These are phyloP conservation scores for Meganola albula DNA, from an alignment of 2,888 invertebrate species.

Conservation along the genomic window DNA sequence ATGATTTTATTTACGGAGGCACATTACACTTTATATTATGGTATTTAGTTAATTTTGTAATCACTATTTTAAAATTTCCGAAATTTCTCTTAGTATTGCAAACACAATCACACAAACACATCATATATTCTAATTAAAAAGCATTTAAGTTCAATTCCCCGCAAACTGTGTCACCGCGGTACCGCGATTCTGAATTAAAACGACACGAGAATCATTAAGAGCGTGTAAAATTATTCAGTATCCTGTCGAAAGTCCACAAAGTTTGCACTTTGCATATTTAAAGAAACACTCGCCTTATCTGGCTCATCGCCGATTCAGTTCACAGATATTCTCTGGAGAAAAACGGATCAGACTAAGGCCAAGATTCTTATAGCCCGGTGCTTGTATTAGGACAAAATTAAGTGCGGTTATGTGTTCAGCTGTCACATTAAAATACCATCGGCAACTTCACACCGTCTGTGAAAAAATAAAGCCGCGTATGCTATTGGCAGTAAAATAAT, in stretches of 20 bases:
- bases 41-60: slow-evolving; percentile 16
- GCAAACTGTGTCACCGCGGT: slow-evolving; percentile 50
- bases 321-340: slow-evolving; percentile 61
- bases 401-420: slow-evolving; percentile 72
- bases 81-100: slow-evolving; percentile 10
- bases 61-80: slow-evolving; percentile 14
- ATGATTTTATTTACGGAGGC: slow-evolving; percentile 47
- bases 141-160: slow-evolving; percentile 38
- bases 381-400: slow-evolving; percentile 74
- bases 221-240: slow-evolving; percentile 74
- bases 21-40: slow-evolving; percentile 36
- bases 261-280: slow-evolving; percentile 75
- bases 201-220: slow-evolving; percentile 68
- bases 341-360: slow-evolving; percentile 52
- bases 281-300: slow-evolving; percentile 71
- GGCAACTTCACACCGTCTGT: slow-evolving; percentile 55
- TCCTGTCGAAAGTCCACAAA: slow-evolving; percentile 67
- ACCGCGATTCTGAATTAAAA: slow-evolving; percentile 56
- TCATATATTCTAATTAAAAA: slow-evolving; percentile 25
- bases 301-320: slow-evolving; percentile 68
- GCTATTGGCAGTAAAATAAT: slow-evolving; percentile 62
- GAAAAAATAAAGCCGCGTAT: slow-evolving; percentile 53
- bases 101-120: too few species aligned
- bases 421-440: slow-evolving; percentile 74
- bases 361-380: slow-evolving; percentile 54